phyloP scores from a whole-genome alignment of 2,113 vertebrate genomes.

The Oreochromis spilurus region DNA sequence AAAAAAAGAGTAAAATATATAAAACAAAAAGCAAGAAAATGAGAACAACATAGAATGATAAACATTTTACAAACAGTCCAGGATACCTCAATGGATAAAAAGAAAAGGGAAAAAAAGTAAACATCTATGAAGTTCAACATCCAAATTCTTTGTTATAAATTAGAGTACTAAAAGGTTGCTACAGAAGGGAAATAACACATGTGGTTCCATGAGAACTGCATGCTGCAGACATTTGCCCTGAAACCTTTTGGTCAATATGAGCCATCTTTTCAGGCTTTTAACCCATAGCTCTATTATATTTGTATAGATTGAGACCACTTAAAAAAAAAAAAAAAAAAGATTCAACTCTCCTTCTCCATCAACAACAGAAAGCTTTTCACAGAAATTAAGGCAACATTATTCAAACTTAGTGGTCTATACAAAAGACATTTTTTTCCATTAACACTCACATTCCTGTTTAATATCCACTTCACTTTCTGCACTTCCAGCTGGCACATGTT shows the following conservation, averaged over 20 bases:
- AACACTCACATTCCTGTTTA: not conserved
- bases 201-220: not conserved
- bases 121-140: not conserved
- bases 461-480: not conserved
- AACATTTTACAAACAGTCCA: not conserved
- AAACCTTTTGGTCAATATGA: not conserved
- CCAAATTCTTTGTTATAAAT: not conserved
- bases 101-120: not conserved
- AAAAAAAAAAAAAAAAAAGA: rapidly evolving
- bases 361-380: not conserved
- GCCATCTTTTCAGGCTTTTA: not conserved
- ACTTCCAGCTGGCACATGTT: not conserved
- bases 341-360: not conserved
- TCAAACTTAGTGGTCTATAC: not conserved
- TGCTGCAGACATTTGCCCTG: not conserved
- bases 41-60: not conserved
- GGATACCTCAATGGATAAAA: not conserved
- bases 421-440: not conserved
- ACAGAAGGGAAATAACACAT: not conserved
- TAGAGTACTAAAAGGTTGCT: not conserved
- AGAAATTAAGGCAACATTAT: not conserved
- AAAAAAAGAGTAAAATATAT: not conserved
- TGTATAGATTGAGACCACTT: not conserved
- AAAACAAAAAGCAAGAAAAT: not conserved
- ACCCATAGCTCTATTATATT: not conserved